These are phyloP conservation scores for Cryptus armator DNA, from an alignment of 2,888 invertebrate genomes.

Conservation along the genomic window DNA sequence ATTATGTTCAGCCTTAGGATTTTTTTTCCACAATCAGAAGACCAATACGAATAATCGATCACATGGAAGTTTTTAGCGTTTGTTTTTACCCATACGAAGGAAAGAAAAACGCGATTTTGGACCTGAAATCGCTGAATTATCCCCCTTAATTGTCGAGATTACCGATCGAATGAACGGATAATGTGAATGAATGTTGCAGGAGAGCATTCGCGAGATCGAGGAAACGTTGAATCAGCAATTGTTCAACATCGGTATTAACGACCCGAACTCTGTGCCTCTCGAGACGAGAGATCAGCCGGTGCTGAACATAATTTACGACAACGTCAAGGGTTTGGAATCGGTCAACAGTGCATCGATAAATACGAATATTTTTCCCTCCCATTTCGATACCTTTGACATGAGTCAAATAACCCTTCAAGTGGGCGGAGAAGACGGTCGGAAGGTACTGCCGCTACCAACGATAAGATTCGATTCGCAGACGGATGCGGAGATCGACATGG, in stretches of 20 bases:
- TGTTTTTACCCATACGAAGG: too few species aligned
- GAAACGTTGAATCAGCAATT: constrained; percentile 84
- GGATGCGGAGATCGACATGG: constrained; percentile 78
- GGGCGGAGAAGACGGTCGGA: constrained; percentile 9
- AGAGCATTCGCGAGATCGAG: constrained; percentile 84
- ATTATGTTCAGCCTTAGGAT: too few species aligned
- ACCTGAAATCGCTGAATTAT: too few species aligned
- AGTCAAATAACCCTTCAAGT: constrained; percentile 76
- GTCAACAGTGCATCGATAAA: constrained; percentile 69
- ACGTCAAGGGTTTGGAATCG: constrained; percentile 74
- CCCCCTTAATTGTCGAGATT: not conserved
- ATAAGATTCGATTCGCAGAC: constrained; percentile 65
- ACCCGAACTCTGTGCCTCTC: constrained; percentile 73
- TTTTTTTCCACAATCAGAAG: too few species aligned
- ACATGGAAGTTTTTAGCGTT: too few species aligned
- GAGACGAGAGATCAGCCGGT: constrained; percentile 74
- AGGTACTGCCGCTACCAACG: constrained; percentile 13
- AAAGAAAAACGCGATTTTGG: too few species aligned
- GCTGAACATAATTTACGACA: constrained; percentile 80
- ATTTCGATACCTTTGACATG: constrained; percentile 81
- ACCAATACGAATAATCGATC: too few species aligned
- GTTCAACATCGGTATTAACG: constrained; percentile 80
- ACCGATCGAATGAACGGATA: not conserved
- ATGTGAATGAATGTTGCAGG: constrained; percentile 73
- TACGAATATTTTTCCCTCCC: constrained; percentile 75